Evolutionary conservation across 2,888 invertebrate genomes (phyloP), one percentile per base, ranked within the genome.

Genomic region (Terebella lapidaria): DNA sequence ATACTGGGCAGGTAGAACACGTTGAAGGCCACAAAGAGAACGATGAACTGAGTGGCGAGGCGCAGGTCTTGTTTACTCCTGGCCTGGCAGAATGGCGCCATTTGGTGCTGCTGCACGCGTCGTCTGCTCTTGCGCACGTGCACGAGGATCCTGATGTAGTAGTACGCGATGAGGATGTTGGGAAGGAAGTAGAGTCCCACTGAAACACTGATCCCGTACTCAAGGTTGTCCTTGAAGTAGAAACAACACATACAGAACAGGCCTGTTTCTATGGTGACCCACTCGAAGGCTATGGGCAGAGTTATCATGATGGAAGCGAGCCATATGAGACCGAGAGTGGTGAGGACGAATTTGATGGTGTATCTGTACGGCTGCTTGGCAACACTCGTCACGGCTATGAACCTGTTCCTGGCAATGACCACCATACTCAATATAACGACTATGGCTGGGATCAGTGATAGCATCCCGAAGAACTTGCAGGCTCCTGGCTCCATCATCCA

Each of bases 211-310:
- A 55, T 4, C 20, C 55, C 55, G 55, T 55, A 55, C 5, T 20
- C 29, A 10, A 55, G 4, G 24, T 55, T 55, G 15, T 55, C 55
- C 15, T 18, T 35, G 35, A 55, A 55, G 35, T 35, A 35, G 55
- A 55, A 55, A 35, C 55, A 55, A 24, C 55, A 55, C 4, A 24
- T 20, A 24, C 55, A 55, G 35, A 55, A 55, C 5, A 55, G 24
- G n/a, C 55, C 55, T 4, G 35, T 15, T 10, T 5, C 5, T 5
- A 55, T 10, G 35, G 55, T 18, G 15, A 55, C 20, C 35, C 29
- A 55, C 15, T 35, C 55, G 35, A 55, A 35, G 20, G 35, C 5
- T 4, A 55, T 35, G 10, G 55, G 55, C 35, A 22, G 4, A 4
- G 35, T n/a, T 4, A 35, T 5, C 15, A 55, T n/a, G 15, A 35